Conservation (phyloP, 2,888 invertebrate species). For the Eilema griseolum region DNA sequence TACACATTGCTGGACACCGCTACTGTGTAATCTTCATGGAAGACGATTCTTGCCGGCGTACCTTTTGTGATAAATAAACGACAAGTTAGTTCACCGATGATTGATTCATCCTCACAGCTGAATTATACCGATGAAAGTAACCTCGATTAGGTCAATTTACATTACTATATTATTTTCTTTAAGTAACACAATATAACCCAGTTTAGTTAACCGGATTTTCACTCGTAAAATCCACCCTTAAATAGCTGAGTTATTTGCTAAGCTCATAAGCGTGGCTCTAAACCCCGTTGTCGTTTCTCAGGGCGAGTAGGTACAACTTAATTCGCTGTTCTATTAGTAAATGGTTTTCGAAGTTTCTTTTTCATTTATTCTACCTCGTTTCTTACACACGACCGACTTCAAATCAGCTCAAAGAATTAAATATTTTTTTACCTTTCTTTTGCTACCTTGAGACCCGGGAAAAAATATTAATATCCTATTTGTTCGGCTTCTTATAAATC, state of each 20-base stretch:
- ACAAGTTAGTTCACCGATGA: neutral
- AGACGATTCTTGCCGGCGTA: neutral
- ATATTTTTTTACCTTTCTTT: slow-evolving; percentile 6
- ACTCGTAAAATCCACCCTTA: too few relatives aligned
- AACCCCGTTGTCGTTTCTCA: neutral
- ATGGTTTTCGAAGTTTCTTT: slow-evolving; percentile 35
- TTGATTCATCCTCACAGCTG: neutral
- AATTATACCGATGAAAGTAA: neutral
- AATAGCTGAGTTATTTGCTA: too few relatives aligned
- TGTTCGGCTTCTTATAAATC: slow-evolving; percentile 1
- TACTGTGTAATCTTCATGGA: neutral
- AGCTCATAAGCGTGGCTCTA: neutral
- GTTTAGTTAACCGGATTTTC: too few relatives aligned
- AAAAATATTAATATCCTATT: neutral
- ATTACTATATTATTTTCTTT: neutral
- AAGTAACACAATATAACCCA: too few relatives aligned
- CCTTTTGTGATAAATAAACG: neutral
- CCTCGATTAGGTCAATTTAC: too few relatives aligned
- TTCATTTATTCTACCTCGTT: slow-evolving; percentile 44
- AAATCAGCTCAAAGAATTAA: slow-evolving; percentile 20
- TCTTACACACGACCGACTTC: slow-evolving; percentile 35
- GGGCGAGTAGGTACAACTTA: neutral
- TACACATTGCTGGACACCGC: neutral
- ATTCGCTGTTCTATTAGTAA: slow-evolving; percentile 5
- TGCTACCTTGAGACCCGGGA: neutral